Conservation (phyloP, 2,888 invertebrate species). For the Troglohyphantes excavatus region DNA sequence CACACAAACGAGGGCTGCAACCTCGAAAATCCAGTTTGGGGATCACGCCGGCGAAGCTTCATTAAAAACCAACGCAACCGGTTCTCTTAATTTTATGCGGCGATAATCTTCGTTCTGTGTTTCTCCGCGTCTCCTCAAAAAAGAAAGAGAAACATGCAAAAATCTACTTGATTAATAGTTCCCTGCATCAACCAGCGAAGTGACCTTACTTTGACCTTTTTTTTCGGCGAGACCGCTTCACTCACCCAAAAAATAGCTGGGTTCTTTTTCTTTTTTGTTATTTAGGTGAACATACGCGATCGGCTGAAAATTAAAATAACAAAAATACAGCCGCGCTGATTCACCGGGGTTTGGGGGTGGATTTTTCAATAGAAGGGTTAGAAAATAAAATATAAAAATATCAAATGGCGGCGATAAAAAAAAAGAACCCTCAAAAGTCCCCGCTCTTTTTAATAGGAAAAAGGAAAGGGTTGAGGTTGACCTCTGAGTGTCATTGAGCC, state of each 20-base stretch:
- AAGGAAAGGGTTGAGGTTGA: slow-evolving; percentile 73
- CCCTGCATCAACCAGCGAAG: slow-evolving; percentile 5
- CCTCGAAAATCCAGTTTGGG: slow-evolving; percentile 15
- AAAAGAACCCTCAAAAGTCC: slow-evolving; percentile 5
- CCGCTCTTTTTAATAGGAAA: slow-evolving; percentile 33
- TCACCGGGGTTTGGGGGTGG: slow-evolving; percentile 65
- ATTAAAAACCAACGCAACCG: slow-evolving; percentile 12
- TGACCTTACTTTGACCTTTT: slow-evolving; percentile 55
- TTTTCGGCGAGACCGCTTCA: slow-evolving; percentile 40
- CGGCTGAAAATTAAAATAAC: slow-evolving; percentile 23
- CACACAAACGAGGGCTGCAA: background rate
- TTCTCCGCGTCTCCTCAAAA: background rate
- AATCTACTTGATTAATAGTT: slow-evolving; percentile 37
- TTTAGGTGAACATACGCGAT: background rate
- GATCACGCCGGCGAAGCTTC: slow-evolving; percentile 3
- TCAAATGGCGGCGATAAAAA: background rate
- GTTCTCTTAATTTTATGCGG: slow-evolving; percentile 23
- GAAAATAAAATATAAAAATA: slow-evolving; percentile 52
- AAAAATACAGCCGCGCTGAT: slow-evolving; percentile 27
- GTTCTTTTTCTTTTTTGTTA: background rate
- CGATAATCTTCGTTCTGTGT: background rate
- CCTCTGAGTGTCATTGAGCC: slow-evolving; percentile 71
- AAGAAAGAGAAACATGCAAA: slow-evolving; percentile 19
- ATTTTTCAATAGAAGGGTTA: slow-evolving; percentile 46
- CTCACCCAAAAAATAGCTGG: background rate